Percentiles rank a stretch among this genome's conserved stretches.
Evolutionary conservation across 2,113 vertebrate species (phyloP).

Genomic region (Oryctolagus cuniculus): mOryCun1.1 NC_091437.1:512501-513000

Average conservation of each 20-base stretch:
- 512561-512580: neutral
- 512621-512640: neutral
- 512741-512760: neutral
- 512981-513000: neutral
- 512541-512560: neutral
- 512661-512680: conserved; percentile 45
- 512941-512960: neutral
- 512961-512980: neutral
- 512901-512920: too few species aligned
- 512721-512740: neutral
- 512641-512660: neutral
- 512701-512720: neutral
- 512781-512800: neutral
- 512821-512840: too few species aligned
- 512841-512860: neutral
- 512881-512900: neutral
- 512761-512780: neutral
- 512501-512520: too few species aligned
- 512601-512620: neutral
- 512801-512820: neutral
- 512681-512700: neutral
- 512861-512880: neutral
- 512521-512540: too few species aligned
- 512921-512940: too few species aligned
- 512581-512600: neutral